phyloP scores from a whole-genome alignment of 2,797 vertebrate genomes.

The Chelon labrosus region DNA sequence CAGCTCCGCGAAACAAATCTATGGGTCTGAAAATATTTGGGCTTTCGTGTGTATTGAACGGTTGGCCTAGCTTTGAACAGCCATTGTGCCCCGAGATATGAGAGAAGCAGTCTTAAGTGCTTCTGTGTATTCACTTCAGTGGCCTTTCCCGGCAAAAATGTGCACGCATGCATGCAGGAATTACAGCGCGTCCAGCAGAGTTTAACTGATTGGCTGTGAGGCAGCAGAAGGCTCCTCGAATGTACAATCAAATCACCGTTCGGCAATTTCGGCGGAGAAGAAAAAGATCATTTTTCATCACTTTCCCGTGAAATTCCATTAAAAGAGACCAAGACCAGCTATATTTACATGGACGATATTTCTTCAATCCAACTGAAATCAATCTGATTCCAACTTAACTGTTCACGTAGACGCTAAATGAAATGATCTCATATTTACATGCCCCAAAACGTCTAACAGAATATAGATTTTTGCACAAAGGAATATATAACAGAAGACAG shows the following conservation, averaged over 20 bases:
- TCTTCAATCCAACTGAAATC: too few species aligned
- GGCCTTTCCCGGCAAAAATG: slow-evolving; percentile 36
- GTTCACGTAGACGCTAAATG: too few species aligned
- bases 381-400: too few species aligned
- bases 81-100: slow-evolving; percentile 74
- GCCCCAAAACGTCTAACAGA: too few species aligned
- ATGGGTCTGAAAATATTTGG: slow-evolving; percentile 74
- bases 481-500: too few species aligned
- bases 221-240: slow-evolving; percentile 18
- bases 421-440: too few species aligned
- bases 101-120: slow-evolving; percentile 65
- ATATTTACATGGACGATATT: too few species aligned
- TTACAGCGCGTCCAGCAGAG: slow-evolving; percentile 6
- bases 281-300: background rate
- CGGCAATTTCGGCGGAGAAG: background rate
- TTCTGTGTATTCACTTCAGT: slow-evolving; percentile 60
- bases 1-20: slow-evolving; percentile 70
- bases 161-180: slow-evolving; percentile 38
- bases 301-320: too few species aligned
- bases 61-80: slow-evolving; percentile 75
- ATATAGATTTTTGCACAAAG: too few species aligned
- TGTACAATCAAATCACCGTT: slow-evolving; percentile 10
- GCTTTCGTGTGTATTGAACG: slow-evolving; percentile 58
- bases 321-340: too few species aligned
- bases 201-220: slow-evolving; percentile 23